phyloP scores from a whole-genome alignment of 2,888 invertebrate species.

The Megastigmus dorsalis region DNA sequence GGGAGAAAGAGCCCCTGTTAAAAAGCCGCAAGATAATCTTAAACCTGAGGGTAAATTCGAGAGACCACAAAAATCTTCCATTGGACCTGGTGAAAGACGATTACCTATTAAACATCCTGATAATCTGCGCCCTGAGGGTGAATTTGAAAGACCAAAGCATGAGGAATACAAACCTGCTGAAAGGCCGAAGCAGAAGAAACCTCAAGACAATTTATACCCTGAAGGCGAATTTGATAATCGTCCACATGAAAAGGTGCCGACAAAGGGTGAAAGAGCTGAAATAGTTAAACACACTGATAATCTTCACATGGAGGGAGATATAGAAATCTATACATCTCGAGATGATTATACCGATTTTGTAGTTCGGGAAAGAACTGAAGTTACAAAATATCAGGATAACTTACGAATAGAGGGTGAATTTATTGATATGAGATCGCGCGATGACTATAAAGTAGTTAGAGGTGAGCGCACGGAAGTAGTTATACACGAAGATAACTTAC shows the following conservation, averaged over 20 bases:
- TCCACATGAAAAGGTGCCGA: slow-evolving; percentile 75
- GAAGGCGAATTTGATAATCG: slow-evolving; percentile 76
- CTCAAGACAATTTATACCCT: slow-evolving; percentile 69
- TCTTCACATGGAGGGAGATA: slow-evolving; percentile 74
- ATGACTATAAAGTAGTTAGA: slow-evolving; percentile 76
- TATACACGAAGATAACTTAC: slow-evolving; percentile 74
- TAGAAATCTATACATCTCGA: slow-evolving; percentile 76
- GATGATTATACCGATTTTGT: slow-evolving; percentile 77
- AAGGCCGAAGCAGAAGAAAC: slow-evolving; percentile 75
- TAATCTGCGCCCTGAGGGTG: too few species aligned
- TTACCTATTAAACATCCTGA: slow-evolving; percentile 77
- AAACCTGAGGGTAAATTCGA: slow-evolving; percentile 76
- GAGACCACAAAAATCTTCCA: slow-evolving; percentile 67
- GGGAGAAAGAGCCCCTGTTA: slow-evolving; percentile 69
- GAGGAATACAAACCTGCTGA: slow-evolving; percentile 75
- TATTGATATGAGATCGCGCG: slow-evolving; percentile 75
- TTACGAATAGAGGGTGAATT: slow-evolving; percentile 79
- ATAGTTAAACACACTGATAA: slow-evolving; percentile 74
- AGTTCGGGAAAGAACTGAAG: slow-evolving; percentile 75
- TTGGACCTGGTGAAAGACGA: slow-evolving; percentile 75
- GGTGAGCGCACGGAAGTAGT: slow-evolving; percentile 77
- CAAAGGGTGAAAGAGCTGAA: slow-evolving; percentile 73
- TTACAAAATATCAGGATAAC: slow-evolving; percentile 74
- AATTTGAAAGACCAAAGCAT: too few species aligned
- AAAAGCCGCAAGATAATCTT: slow-evolving; percentile 69